Conservation (phyloP, 1,140 invertebrate genomes). For the Choristoneura fumiferana region DNA sequence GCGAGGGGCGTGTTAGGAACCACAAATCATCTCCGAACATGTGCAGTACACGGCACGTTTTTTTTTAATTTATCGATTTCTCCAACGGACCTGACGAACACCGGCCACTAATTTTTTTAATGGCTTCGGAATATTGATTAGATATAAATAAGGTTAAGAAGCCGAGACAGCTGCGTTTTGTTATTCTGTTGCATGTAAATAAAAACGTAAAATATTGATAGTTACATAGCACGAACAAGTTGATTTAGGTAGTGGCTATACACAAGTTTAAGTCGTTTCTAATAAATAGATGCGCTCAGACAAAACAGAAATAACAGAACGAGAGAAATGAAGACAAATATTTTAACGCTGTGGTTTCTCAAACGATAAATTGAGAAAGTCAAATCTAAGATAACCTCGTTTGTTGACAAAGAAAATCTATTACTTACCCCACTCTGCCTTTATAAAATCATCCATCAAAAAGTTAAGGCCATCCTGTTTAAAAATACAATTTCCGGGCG, state of each 20-base stretch:
- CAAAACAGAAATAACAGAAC: too few species aligned
- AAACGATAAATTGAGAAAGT: too few species aligned
- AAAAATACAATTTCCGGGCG: too few species aligned
- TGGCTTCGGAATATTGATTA: slow-evolving; percentile 2
- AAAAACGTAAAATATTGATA: background rate
- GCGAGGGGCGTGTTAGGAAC: slow-evolving; percentile 23
- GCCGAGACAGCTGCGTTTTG: background rate
- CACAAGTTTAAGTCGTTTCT: too few species aligned
- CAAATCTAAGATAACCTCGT: too few species aligned
- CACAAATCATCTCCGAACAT: slow-evolving; percentile 36
- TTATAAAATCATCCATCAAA: too few species aligned
- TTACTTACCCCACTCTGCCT: too few species aligned
- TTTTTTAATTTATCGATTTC: slow-evolving; percentile 11
- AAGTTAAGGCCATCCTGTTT: too few species aligned
- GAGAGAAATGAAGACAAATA: too few species aligned
- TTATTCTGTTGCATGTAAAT: slow-evolving; percentile 1
- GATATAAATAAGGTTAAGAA: slow-evolving; percentile 6
- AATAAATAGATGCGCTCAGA: too few species aligned
- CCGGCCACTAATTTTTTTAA: slow-evolving; percentile 14
- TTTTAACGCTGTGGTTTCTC: too few species aligned
- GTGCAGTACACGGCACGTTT: background rate
- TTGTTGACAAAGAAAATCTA: too few species aligned
- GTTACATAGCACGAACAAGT: slow-evolving; percentile 13
- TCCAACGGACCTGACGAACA: slow-evolving; percentile 7
- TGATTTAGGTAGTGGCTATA: slow-evolving; percentile 14